Evolutionary conservation across 2,797 vertebrate species (phyloP).

Genomic region (Pelochelys cantorii): DNA sequence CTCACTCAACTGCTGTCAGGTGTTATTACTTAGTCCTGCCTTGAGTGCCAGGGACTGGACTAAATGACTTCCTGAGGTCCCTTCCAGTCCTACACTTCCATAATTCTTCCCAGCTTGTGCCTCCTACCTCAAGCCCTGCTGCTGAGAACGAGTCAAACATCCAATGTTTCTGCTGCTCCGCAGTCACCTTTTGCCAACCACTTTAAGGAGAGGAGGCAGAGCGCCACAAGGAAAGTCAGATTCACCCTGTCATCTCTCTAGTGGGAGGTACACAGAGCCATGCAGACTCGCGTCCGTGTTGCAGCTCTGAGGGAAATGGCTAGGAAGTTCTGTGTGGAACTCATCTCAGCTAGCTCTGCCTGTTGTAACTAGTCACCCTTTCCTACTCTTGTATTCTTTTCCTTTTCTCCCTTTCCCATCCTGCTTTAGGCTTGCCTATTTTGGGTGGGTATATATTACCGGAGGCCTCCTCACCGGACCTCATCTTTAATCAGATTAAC

Average conservation of each 20-base stretch:
- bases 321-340: not conserved
- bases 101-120: too few relatives aligned
- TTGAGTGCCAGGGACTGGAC: too few relatives aligned
- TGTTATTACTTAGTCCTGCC: too few relatives aligned
- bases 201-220: not conserved
- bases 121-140: not conserved
- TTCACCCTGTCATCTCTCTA: not conserved
- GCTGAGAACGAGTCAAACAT: not conserved
- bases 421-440: not conserved
- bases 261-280: not conserved
- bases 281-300: not conserved
- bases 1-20: too few relatives aligned
- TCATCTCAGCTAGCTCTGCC: not conserved
- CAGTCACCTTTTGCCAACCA: not conserved
- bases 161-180: not conserved
- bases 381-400: not conserved
- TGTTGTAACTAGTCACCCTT: not conserved
- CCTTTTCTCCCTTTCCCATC: not conserved
- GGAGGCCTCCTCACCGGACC: not conserved
- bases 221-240: not conserved
- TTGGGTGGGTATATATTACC: not conserved
- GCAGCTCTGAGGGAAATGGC: not conserved
- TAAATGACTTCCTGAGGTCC: too few relatives aligned
- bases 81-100: too few relatives aligned
- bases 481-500: not conserved